phyloP scores from a whole-genome alignment of 2,888 invertebrate species.

The Erebia palarica region DNA sequence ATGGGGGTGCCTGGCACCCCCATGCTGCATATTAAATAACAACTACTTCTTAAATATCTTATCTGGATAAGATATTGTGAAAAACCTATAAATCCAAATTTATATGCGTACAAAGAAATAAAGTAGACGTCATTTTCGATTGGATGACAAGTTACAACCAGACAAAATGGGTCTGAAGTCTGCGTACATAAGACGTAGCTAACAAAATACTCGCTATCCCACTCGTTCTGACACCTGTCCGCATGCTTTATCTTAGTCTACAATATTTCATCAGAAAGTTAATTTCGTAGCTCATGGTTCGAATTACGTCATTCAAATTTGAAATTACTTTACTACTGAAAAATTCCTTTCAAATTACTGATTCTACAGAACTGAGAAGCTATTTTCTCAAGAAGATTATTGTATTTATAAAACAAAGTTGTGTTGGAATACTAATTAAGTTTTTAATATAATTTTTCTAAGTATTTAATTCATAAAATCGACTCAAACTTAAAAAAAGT shows the following conservation, averaged over 20 bases:
- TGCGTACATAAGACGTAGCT: background rate
- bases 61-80: no score
- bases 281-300: conserved; percentile 2
- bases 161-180: no score
- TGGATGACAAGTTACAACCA: background rate
- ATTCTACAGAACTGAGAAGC: background rate
- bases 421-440: background rate
- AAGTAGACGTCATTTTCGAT: conserved; percentile 11
- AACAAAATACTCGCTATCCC: background rate
- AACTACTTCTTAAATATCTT: no score
- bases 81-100: no score
- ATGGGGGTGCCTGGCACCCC: no score
- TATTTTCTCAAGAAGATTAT: background rate
- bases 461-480: background rate
- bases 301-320: conserved; percentile 16
- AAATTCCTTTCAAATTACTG: background rate
- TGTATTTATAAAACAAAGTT: background rate
- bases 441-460: background rate
- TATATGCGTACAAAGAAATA: conserved; percentile 4
- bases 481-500: conserved; percentile 3
- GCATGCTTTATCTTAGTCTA: background rate
- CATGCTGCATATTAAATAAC: no score
- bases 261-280: conserved; percentile 18
- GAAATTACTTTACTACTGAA: background rate
- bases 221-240: background rate